A percentile compares a stretch with the other conserved stretches of the same genome.
These are phyloP conservation scores for Cheirogaleus medius DNA, from an alignment of 2,113 vertebrate species.

Conservation along the genomic window DNA sequence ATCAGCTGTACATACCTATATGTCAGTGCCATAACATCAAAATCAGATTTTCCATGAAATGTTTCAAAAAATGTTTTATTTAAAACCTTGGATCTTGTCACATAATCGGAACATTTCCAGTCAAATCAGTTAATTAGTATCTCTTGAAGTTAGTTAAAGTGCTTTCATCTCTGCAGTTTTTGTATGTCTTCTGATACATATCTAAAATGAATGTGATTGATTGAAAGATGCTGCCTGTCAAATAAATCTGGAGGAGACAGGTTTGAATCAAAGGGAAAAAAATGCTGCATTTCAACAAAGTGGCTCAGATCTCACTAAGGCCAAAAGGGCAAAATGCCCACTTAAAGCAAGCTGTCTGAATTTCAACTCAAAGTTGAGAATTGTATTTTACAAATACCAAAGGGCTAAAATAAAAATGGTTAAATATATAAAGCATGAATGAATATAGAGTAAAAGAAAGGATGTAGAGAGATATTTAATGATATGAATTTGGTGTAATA, in stretches of 20 bases:
- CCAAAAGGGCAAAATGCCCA: neutral
- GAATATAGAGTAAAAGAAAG: neutral
- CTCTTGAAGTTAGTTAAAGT: neutral
- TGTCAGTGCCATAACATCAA: neutral
- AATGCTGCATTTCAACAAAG: neutral
- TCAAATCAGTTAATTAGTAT: conserved; percentile 53
- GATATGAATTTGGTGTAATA: neutral
- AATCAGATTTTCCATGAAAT: conserved; percentile 33
- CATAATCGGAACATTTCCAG: conserved; percentile 14
- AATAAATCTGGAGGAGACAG: neutral
- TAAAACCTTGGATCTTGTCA: conserved; percentile 16
- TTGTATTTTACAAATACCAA: neutral
- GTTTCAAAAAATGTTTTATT: conserved; percentile 44
- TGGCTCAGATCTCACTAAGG: neutral
- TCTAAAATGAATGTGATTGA: conserved; percentile 13
- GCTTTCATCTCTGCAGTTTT: neutral
- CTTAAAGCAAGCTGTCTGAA: neutral
- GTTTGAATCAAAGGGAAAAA: neutral
- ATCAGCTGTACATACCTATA: neutral
- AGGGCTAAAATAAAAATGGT: neutral
- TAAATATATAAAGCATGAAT: neutral
- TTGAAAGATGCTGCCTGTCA: conserved; percentile 26
- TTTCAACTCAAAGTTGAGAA: neutral
- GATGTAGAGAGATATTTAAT: neutral
- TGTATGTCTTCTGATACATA: neutral